Conservation (phyloP, 2,888 invertebrate species). For the Petrophora chlorosata region DNA sequence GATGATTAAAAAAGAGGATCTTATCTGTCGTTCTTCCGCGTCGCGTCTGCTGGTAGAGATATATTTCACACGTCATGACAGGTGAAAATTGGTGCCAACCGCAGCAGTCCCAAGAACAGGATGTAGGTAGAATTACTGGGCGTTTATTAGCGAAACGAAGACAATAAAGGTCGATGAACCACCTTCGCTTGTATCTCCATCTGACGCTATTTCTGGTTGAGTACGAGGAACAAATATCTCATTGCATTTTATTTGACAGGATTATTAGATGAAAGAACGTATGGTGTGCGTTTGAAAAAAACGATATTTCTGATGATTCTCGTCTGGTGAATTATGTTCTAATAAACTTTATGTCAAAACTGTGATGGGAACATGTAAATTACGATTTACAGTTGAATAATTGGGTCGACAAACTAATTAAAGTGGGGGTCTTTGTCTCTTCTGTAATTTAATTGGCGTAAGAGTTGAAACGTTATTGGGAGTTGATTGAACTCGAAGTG, state of each 20-base stretch:
- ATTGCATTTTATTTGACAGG: constrained; percentile 15
- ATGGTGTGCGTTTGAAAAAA: not conserved
- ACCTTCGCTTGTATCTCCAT: constrained; percentile 5
- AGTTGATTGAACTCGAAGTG: no score
- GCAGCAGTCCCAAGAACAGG: no score
- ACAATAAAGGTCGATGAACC: constrained; percentile 28
- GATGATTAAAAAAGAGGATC: no score
- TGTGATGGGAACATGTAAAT: no score
- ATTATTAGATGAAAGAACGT: constrained; percentile 4
- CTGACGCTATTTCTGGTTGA: constrained; percentile 20
- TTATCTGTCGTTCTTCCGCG: no score
- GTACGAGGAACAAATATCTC: constrained; percentile 8
- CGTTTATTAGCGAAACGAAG: not conserved
- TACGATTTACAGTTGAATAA: constrained; percentile 3
- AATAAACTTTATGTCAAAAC: no score
- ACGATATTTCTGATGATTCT: not conserved
- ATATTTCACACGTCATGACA: no score
- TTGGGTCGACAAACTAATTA: constrained; percentile 11
- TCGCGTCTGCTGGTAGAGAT: no score
- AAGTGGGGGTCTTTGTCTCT: constrained; percentile 11
- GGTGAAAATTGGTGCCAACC: no score
- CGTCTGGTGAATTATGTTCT: constrained; percentile 1
- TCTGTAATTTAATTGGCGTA: not conserved
- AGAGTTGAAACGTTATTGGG: not conserved
- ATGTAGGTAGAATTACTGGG: no score